phyloP scores from a whole-genome alignment of 2,797 vertebrate species.

The Scolopax bukidnonensis region DNA sequence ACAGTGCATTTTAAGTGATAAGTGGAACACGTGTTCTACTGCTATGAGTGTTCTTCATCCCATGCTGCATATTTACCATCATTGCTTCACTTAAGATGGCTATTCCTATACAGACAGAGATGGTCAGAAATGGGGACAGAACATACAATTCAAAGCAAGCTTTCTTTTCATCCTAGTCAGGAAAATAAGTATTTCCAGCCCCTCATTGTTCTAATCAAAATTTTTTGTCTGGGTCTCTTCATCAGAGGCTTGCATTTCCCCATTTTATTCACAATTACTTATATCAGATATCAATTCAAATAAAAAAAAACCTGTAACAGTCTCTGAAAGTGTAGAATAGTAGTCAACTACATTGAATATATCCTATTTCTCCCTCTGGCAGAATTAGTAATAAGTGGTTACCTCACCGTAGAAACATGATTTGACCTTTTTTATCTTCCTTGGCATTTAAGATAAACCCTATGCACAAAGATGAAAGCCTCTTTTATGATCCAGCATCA shows the following conservation, averaged over 20 bases:
- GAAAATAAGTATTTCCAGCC: neutral
- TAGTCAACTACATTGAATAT: neutral
- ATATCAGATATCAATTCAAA: neutral
- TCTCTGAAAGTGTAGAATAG: neutral
- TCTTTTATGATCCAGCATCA: neutral
- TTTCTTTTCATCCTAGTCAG: neutral
- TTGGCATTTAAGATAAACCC: neutral
- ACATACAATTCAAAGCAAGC: neutral
- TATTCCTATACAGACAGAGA: neutral
- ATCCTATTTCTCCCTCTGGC: neutral
- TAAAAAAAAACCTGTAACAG: neutral
- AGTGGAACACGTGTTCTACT: neutral
- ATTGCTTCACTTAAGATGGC: neutral
- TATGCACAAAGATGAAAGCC: neutral
- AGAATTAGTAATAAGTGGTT: neutral
- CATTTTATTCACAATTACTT: neutral
- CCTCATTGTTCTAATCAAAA: neutral
- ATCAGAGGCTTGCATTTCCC: neutral
- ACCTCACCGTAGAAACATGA: neutral
- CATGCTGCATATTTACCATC: neutral
- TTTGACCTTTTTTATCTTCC: neutral
- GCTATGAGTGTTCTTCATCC: neutral
- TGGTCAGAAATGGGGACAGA: neutral
- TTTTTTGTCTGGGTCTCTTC: neutral
- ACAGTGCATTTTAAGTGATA: neutral